A percentile compares a stretch with the other conserved stretches of the same genome.
phyloP scores from a whole-genome alignment of 2,797 vertebrate genomes.

The Malurus leucopterus region DNA sequence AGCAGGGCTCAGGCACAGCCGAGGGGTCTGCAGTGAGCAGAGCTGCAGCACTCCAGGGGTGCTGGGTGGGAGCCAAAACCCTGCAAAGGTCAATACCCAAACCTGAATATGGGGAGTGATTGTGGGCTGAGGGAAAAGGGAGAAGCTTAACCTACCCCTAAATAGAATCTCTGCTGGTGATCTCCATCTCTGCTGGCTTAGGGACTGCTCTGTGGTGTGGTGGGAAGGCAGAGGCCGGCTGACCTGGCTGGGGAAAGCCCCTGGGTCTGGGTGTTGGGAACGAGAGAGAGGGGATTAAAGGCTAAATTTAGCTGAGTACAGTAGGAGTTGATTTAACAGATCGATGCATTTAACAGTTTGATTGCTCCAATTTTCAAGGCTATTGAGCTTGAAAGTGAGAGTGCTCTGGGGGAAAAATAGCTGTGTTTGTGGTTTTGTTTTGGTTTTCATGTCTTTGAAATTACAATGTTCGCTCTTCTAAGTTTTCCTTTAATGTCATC shows the following conservation, averaged over 20 bases:
- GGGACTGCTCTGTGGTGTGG: accelerated
- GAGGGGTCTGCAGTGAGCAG: accelerated
- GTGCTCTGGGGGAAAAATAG: constrained; percentile 39
- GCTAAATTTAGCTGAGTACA: constrained; percentile 21
- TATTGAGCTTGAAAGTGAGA: constrained; percentile 49
- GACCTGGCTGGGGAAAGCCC: background rate
- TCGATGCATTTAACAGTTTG: constrained; percentile 51
- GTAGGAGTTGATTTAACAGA: constrained; percentile 56
- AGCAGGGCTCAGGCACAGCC: background rate
- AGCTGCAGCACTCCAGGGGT: background rate
- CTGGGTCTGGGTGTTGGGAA: background rate
- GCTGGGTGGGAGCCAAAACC: background rate
- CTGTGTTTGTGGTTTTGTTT: constrained; percentile 57
- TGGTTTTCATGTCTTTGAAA: constrained; percentile 8
- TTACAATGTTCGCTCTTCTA: constrained; percentile 5
- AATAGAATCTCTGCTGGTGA: background rate
- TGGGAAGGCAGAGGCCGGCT: background rate
- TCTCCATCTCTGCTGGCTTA: background rate
- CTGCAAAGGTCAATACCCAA: background rate
- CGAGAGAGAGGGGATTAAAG: constrained; percentile 1
- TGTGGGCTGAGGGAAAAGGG: background rate
- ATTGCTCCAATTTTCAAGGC: constrained; percentile 64
- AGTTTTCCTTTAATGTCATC: constrained; percentile 22
- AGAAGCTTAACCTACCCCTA: background rate
- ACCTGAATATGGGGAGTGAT: accelerated